phyloP scores from a whole-genome alignment of 2,888 invertebrate genomes.

The Phorcus lineatus region DNA sequence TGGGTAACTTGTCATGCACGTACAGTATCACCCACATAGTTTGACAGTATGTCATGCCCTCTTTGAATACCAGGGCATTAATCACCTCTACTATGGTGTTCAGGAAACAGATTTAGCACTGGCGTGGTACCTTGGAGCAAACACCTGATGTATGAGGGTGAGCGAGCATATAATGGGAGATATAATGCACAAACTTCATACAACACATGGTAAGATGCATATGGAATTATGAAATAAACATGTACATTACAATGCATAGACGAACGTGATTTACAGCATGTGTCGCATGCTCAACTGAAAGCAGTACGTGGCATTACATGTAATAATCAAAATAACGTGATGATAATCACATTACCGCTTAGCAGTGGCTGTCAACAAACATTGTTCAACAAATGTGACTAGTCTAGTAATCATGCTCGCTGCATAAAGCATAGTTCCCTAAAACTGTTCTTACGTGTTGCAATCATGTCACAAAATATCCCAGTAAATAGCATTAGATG shows the following conservation, averaged over 20 bases:
- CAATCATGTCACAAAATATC: too few relatives aligned
- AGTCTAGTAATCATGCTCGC: background rate
- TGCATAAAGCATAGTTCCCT: too few relatives aligned
- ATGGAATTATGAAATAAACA: constrained; percentile 11
- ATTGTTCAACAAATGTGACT: background rate
- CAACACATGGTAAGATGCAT: background rate
- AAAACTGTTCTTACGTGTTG: too few relatives aligned
- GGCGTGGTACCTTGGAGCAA: too few relatives aligned
- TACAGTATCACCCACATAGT: too few relatives aligned
- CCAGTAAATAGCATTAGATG: too few relatives aligned
- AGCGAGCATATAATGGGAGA: background rate
- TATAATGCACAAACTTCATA: constrained; percentile 6
- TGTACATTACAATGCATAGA: constrained; percentile 5
- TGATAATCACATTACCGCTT: background rate
- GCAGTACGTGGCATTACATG: background rate
- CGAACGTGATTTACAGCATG: background rate
- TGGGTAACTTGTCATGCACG: too few relatives aligned
- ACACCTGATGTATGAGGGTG: too few relatives aligned
- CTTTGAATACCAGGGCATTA: too few relatives aligned
- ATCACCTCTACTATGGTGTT: too few relatives aligned
- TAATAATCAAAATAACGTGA: background rate
- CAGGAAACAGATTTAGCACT: too few relatives aligned
- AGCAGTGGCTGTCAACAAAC: background rate
- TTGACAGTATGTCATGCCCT: too few relatives aligned
- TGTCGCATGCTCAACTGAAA: background rate